Evolutionary conservation across 92 coral and sea anemone species (phyloP).

Genomic region (Zoanthus gigantus): DNA sequence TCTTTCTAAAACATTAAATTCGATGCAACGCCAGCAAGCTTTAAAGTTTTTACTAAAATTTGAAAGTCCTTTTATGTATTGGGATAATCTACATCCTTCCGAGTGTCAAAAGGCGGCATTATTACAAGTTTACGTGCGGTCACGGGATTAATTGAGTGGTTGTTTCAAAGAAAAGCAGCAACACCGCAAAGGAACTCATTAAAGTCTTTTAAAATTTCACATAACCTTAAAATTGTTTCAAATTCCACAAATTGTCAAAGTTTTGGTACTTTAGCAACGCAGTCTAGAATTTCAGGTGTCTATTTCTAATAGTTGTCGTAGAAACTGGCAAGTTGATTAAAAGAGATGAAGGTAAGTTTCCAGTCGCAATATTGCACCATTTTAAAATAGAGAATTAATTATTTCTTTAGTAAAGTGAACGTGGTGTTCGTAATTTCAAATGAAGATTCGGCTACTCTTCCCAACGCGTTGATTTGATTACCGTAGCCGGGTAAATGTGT

Average conservation of each 20-base stretch:
- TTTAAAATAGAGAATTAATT: neutral
- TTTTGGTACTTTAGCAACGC: neutral
- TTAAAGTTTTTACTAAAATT: neutral
- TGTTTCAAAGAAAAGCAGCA: neutral
- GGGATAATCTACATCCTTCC: conserved; percentile 26
- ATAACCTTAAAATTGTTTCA: neutral
- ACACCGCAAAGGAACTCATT: neutral
- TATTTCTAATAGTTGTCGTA: neutral
- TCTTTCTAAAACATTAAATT: neutral
- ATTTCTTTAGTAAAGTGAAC: neutral
- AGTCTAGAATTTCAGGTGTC: neutral
- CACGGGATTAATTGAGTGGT: neutral
- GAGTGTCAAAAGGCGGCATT: conserved; percentile 27
- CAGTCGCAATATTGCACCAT: neutral
- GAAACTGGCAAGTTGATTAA: neutral
- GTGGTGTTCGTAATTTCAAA: neutral
- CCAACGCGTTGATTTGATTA: conserved; percentile 39
- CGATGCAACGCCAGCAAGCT: neutral
- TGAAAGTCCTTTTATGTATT: neutral
- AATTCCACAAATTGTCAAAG: neutral
- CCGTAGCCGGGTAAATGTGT: neutral
- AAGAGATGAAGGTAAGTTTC: neutral
- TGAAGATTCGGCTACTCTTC: neutral
- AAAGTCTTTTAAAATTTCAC: too few species aligned
- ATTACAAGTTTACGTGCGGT: neutral